Conservation (phyloP, 2,888 invertebrate genomes). For the Siphonodentalium dalli region DNA sequence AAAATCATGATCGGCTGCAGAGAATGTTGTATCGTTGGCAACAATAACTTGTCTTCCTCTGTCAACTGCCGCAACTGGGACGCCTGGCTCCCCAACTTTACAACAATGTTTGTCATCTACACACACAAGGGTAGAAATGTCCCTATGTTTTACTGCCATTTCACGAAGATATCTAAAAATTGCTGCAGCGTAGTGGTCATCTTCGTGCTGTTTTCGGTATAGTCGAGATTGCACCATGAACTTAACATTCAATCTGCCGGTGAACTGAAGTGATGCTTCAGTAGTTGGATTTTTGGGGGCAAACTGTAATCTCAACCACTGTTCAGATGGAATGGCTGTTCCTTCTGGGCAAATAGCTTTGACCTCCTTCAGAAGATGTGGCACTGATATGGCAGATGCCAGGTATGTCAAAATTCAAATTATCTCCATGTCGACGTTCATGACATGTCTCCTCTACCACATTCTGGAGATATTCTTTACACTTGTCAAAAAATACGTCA, state of each 20-base stretch:
- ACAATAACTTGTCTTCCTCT: conserved; percentile 7
- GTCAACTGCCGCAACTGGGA: conserved; percentile 11
- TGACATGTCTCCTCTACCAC: conserved; percentile 5
- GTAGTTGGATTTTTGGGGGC: conserved; percentile 14
- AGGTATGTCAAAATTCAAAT: conserved; percentile 1
- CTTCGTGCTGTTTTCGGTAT: conserved; percentile 8
- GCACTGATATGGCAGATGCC: conserved; percentile 10
- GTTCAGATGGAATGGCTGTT: conserved; percentile 11
- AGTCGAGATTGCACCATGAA: conserved; percentile 19
- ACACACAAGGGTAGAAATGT: neutral
- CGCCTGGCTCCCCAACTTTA: conserved; percentile 17
- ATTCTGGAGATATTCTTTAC: conserved; percentile 2
- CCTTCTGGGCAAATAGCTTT: conserved; percentile 5
- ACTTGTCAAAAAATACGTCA: conserved; percentile 14
- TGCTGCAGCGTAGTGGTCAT: conserved; percentile 7
- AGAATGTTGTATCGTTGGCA: neutral
- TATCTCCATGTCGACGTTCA: conserved; percentile 13
- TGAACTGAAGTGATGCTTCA: conserved; percentile 14
- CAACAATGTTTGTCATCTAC: conserved; percentile 16
- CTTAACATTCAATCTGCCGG: conserved; percentile 16
- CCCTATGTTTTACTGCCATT: conserved; percentile 3
- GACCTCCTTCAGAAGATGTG: conserved; percentile 10
- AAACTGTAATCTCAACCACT: conserved; percentile 20
- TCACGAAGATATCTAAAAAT: conserved; percentile 7
- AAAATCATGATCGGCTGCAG: conserved; percentile 20